phyloP scores from a whole-genome alignment of 2,888 invertebrate genomes.

The Myopa tessellatipennis region DNA sequence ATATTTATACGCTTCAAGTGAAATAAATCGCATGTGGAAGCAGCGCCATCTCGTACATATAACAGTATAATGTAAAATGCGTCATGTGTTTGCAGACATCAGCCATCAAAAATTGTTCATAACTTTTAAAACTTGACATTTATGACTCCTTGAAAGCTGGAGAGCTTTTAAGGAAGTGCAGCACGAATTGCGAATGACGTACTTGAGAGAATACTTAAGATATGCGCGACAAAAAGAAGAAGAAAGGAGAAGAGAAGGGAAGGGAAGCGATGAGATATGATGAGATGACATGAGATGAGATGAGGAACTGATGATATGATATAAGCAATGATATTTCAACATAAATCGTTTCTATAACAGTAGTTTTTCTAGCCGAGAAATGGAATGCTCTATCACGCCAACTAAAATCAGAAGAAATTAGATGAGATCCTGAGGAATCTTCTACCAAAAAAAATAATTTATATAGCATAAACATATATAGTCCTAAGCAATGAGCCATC shows the following conservation, averaged over 20 bases:
- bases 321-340: too few species aligned
- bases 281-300: too few species aligned
- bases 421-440: neutral
- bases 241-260: neutral
- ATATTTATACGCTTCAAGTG: conserved; percentile 32
- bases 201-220: neutral
- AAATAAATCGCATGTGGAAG: conserved; percentile 15
- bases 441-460: too few species aligned
- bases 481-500: too few species aligned
- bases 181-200: neutral
- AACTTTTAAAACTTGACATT: conserved; percentile 32
- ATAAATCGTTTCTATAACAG: too few species aligned
- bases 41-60: neutral
- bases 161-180: conserved; percentile 9
- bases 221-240: neutral
- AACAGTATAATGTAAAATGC: neutral
- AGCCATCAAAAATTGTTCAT: conserved; percentile 16
- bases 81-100: conserved; percentile 8
- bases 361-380: too few species aligned
- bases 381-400: too few species aligned
- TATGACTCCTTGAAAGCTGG: conserved; percentile 23
- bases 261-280: neutral
- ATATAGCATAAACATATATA: too few species aligned
- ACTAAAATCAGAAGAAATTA: neutral
- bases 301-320: too few species aligned